Conservation (phyloP, 2,113 vertebrate species). For the Isichthys henryi region DNA sequence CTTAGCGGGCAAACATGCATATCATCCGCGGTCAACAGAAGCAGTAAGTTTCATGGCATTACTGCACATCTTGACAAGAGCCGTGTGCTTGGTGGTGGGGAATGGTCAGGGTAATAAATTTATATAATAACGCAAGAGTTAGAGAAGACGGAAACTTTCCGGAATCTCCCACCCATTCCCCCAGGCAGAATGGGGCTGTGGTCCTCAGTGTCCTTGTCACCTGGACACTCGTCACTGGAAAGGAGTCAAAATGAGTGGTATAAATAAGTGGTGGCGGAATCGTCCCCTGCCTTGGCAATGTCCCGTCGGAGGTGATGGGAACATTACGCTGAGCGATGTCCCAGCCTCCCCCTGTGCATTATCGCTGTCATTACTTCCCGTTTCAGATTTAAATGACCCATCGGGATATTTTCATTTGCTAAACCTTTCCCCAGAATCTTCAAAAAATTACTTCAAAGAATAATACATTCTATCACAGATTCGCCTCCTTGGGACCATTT, state of each 20-base stretch:
- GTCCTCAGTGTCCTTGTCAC: constrained; percentile 23
- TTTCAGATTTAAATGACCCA: constrained; percentile 28
- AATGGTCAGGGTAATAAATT: not conserved
- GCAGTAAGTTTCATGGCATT: constrained; percentile 20
- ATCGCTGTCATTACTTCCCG: constrained; percentile 34
- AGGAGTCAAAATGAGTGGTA: constrained; percentile 18
- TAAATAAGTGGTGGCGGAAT: constrained; percentile 4
- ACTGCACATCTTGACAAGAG: not conserved
- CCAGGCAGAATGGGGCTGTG: not conserved
- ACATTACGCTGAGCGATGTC: constrained; percentile 52
- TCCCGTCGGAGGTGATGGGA: constrained; percentile 39
- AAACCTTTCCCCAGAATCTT: constrained; percentile 27
- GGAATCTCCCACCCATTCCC: not conserved
- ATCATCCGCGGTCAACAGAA: constrained; percentile 33
- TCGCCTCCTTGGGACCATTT: not conserved
- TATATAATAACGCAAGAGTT: not conserved
- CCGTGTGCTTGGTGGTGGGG: not conserved
- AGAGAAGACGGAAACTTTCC: not conserved
- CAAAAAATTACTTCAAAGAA: constrained; percentile 6
- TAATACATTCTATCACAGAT: constrained; percentile 22
- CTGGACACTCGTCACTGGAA: constrained; percentile 6
- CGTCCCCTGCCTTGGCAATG: constrained; percentile 1
- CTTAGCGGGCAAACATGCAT: constrained; percentile 17
- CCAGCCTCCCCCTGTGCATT: constrained; percentile 36
- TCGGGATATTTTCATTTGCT: constrained; percentile 49